Conservation (phyloP, 2,888 invertebrate genomes). For the Tineola bisselliella region DNA sequence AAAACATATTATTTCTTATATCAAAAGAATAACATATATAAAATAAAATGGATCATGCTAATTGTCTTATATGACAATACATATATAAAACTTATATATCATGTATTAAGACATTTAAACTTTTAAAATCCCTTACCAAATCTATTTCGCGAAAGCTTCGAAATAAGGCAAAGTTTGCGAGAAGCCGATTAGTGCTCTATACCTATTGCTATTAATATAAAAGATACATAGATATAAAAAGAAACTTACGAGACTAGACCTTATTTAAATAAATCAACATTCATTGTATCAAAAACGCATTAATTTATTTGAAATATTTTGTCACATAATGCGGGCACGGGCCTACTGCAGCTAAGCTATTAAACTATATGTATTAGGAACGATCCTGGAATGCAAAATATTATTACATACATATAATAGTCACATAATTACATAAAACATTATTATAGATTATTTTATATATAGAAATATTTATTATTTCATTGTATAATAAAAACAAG, state of each 20-base stretch:
- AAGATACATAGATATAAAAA: not conserved
- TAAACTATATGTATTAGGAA: not conserved
- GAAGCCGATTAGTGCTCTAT: not conserved
- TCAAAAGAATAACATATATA: conserved; percentile 20
- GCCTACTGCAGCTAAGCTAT: not conserved
- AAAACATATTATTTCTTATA: not conserved
- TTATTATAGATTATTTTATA: not conserved
- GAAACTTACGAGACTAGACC: conserved; percentile 16
- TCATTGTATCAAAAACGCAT: not conserved
- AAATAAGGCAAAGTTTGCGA: conserved; percentile 46
- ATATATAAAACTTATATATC: conserved; percentile 62
- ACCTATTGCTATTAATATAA: not conserved
- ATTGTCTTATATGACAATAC: conserved; percentile 48
- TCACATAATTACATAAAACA: not conserved
- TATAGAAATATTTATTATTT: not conserved
- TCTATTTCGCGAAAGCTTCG: conserved; percentile 46
- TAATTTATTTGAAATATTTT: not conserved
- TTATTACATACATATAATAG: not conserved
- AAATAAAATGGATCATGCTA: conserved; percentile 30
- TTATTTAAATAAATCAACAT: conserved; percentile 2
- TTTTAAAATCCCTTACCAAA: conserved; percentile 32
- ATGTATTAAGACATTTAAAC: conserved; percentile 40
- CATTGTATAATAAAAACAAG: conserved; percentile 1
- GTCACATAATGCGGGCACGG: not conserved
- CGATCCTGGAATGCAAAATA: not conserved